Evolutionary conservation across 2,888 invertebrate species (phyloP), one percentile per base, ranked within the genome.

Genomic region (Vanessa cardui): DNA sequence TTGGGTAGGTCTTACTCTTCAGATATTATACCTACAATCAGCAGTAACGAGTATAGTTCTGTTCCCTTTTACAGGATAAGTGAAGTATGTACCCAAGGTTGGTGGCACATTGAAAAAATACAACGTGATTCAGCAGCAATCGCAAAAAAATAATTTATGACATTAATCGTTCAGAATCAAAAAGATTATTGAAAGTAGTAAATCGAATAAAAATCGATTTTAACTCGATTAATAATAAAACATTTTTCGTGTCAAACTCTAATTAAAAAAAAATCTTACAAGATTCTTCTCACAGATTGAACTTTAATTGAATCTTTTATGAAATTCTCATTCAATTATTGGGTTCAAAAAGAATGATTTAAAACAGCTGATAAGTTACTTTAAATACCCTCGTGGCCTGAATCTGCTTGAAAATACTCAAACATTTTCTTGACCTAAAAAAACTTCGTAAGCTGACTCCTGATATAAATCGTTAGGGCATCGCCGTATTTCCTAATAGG

Each of bases 401-500:
- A 7, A 31, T 54, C n/a, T 31, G n/a, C 5, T n/a, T 26, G 52
- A 31, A 54, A 54, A 21, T 20, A 16, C 16, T 52, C 16, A 54
- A 54, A 54, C 26, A 52, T 15, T 52, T 54, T 31, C 52, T 54
- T 54, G 16, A 54, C 52, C 52, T 54, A 54, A 16, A 52, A 26
- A 54, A 54, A 50, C 20, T 20, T 21, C 12, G 12, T 21, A 39
- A 39, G 26, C 12, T 31, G 52, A 50, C 9, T 56, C 1, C n/a
- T 44, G 3, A 39, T 39, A 39, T 58, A 44, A 58, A 58, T 58
- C 58, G 15, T 44, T 20, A 44, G 56, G 5, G 58, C 33, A 63
- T 21, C 44, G 33, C 39, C 46, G 50, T 47, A 33, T 26, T 44
- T 46, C 58, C 33, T 58, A 66, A 63, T 50, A 58, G 69, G 66